phyloP scores from a whole-genome alignment of 2,797 vertebrate genomes.

The Silurus lanzhouensis region DNA sequence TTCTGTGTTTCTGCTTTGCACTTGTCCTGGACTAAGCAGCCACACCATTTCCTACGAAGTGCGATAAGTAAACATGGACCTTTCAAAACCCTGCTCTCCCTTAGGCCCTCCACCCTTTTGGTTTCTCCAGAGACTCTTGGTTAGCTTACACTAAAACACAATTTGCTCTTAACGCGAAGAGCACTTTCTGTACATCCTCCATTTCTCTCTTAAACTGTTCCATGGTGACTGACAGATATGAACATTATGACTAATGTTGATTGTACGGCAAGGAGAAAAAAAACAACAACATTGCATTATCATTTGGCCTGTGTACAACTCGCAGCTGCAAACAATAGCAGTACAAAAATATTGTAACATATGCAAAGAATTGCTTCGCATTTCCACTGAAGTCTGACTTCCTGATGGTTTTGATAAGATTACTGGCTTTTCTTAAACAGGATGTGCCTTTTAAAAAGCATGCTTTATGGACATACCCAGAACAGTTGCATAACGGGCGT shows the following conservation, averaged over 20 bases:
- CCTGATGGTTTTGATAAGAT: conserved; percentile 81
- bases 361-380: conserved; percentile 69
- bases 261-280: conserved; percentile 43
- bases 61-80: conserved; percentile 75
- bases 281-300: conserved; percentile 43
- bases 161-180: conserved; percentile 72
- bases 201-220: conserved; percentile 39
- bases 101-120: conserved; percentile 70
- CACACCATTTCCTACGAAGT: conserved; percentile 73
- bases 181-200: conserved; percentile 54
- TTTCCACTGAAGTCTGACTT: conserved; percentile 74
- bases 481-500: conserved; percentile 69
- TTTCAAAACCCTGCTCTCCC: conserved; percentile 65
- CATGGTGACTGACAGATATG: conserved; percentile 67
- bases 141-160: conserved; percentile 76
- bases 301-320: conserved; percentile 45
- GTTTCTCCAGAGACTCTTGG: conserved; percentile 71
- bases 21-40: conserved; percentile 66
- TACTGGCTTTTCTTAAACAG: conserved; percentile 80
- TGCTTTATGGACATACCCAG: conserved; percentile 56
- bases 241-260: conserved; percentile 57
- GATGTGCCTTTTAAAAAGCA: conserved; percentile 69
- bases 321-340: conserved; percentile 69
- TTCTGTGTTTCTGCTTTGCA: conserved; percentile 22
- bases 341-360: conserved; percentile 64